Evolutionary conservation across 2,113 vertebrate species (phyloP).

Genomic region (Apodemus speciosus): DNA sequence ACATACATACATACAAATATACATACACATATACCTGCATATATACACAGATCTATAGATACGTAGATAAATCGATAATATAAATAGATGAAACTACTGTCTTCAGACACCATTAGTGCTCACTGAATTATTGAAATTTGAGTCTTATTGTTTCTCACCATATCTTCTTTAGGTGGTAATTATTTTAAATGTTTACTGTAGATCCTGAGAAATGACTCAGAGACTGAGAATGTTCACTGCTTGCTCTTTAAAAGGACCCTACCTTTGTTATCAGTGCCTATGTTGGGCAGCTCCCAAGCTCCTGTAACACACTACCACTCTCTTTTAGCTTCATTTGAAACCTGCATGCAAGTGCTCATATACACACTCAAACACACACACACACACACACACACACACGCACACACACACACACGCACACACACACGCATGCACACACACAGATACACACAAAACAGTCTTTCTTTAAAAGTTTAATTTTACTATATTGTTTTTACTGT

Average conservation of each 20-base stretch:
- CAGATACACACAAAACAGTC: background rate
- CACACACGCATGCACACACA: background rate
- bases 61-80: background rate
- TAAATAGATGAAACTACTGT: background rate
- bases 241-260: background rate
- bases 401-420: background rate
- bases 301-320: background rate
- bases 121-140: slow-evolving; percentile 9
- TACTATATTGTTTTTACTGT: background rate
- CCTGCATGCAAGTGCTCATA: background rate
- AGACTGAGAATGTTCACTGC: background rate
- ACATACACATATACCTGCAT: background rate
- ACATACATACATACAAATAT: background rate
- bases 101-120: background rate
- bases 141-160: background rate
- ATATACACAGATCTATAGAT: background rate
- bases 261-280: background rate
- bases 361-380: background rate
- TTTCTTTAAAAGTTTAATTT: too few species aligned
- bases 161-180: background rate
- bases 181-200: background rate
- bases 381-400: background rate
- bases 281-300: background rate
- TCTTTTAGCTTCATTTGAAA: background rate
- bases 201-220: too few species aligned